phyloP scores from a whole-genome alignment of 2,113 vertebrate species.

The Uria aalge region DNA sequence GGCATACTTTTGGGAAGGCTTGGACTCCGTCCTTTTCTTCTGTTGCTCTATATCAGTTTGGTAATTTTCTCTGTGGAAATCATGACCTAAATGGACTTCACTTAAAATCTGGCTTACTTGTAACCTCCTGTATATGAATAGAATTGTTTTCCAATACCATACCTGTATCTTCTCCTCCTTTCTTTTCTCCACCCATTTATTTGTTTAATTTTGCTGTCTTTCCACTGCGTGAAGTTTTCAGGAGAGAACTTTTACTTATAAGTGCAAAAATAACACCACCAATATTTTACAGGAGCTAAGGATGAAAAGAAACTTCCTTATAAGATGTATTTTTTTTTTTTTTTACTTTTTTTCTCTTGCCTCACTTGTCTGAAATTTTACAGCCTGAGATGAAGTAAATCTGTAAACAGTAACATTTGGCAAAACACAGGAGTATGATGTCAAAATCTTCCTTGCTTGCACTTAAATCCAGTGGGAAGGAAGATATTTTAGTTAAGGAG shows the following conservation, averaged over 20 bases:
- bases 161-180: background rate
- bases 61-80: background rate
- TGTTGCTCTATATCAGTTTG: background rate
- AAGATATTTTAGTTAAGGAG: background rate
- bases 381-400: background rate
- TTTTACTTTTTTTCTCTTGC: background rate
- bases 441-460: background rate
- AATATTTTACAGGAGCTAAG: background rate
- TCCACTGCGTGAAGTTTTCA: background rate
- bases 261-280: background rate
- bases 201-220: background rate
- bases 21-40: background rate
- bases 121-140: background rate
- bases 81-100: background rate
- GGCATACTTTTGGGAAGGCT: background rate
- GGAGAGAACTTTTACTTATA: background rate
- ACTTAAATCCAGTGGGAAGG: background rate
- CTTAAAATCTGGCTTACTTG: background rate
- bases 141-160: background rate
- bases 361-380: background rate
- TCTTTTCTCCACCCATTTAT: background rate
- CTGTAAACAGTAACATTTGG: background rate
- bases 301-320: background rate
- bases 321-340: background rate
- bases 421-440: background rate